These are phyloP conservation scores for Drosophila stalkeri DNA, from an alignment of 2,888 invertebrate genomes.

Conservation along the genomic window DNA sequence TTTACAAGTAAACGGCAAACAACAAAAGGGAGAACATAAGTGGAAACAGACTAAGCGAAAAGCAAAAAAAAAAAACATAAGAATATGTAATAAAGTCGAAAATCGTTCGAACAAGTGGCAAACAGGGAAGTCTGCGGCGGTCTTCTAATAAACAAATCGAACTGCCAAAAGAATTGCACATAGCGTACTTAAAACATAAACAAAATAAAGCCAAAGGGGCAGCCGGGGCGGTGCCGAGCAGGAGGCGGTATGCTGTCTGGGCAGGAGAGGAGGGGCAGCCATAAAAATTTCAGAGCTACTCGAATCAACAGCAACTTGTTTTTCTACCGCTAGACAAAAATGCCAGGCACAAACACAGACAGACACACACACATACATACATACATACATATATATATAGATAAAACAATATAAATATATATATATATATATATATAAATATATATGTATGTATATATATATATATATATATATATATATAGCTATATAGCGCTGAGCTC, in stretches of 20 bases:
- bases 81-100: conserved; percentile 5
- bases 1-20: conserved; percentile 42
- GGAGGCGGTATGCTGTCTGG: background rate
- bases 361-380: background rate
- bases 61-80: conserved; percentile 6
- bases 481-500: conserved; percentile 50
- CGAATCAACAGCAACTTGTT: conserved; percentile 73
- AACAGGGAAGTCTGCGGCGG: conserved; percentile 69
- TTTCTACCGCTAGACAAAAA: conserved; percentile 73
- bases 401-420: conserved; percentile 2
- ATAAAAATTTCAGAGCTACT: conserved; percentile 71
- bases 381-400: conserved; percentile 13
- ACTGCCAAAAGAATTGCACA: conserved; percentile 74
- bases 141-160: conserved; percentile 75
- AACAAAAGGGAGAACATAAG: conserved; percentile 28
- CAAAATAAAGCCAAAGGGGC: conserved; percentile 45
- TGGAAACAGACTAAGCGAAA: conserved; percentile 17
- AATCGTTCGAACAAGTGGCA: conserved; percentile 67
- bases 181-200: conserved; percentile 72
- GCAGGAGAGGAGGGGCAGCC: conserved; percentile 21
- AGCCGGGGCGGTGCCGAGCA: background rate
- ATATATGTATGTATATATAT: conserved; percentile 19
- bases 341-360: conserved; percentile 36
- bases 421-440: conserved; percentile 20
- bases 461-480: background rate